A percentile compares a stretch with the other conserved stretches of the same genome.
phyloP scores from a whole-genome alignment of 1,140 invertebrate genomes.

The Rhynchophorus ferrugineus region DNA sequence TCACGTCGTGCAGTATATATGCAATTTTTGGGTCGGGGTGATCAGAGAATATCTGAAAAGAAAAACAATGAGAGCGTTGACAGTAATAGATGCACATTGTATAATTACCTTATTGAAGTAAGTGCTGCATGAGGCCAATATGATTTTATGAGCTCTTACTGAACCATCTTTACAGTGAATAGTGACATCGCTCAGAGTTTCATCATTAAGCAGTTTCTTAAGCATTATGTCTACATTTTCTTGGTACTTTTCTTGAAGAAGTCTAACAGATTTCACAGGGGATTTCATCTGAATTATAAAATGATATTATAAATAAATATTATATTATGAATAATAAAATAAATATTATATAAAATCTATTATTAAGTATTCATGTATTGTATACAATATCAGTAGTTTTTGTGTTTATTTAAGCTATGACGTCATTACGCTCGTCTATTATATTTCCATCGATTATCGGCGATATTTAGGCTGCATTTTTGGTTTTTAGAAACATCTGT shows the following conservation, averaged over 20 bases:
- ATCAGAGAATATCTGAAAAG: slow-evolving; percentile 27
- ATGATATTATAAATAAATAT: no score
- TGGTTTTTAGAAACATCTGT: no score
- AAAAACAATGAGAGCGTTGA: no score
- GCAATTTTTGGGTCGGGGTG: slow-evolving; percentile 32
- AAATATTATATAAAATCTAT: no score
- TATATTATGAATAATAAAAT: no score
- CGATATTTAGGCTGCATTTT: no score
- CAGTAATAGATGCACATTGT: neutral
- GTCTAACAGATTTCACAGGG: slow-evolving; percentile 23
- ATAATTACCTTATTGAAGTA: slow-evolving; percentile 49
- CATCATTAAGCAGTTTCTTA: slow-evolving; percentile 59
- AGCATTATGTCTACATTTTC: slow-evolving; percentile 63
- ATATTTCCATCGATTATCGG: no score
- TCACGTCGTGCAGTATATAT: slow-evolving; percentile 28
- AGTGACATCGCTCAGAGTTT: slow-evolving; percentile 59
- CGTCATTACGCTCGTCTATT: no score
- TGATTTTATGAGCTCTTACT: slow-evolving; percentile 61
- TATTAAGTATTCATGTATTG: no score
- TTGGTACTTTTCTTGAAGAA: slow-evolving; percentile 63
- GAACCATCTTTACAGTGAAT: slow-evolving; percentile 57
- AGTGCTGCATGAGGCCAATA: slow-evolving; percentile 65
- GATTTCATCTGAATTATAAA: slow-evolving; percentile 28
- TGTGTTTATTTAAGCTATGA: no score
- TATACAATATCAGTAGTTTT: no score